These are phyloP conservation scores for Alloscopus bannaensis DNA, from an alignment of 2,888 invertebrate species.

Conservation along the genomic window DNA sequence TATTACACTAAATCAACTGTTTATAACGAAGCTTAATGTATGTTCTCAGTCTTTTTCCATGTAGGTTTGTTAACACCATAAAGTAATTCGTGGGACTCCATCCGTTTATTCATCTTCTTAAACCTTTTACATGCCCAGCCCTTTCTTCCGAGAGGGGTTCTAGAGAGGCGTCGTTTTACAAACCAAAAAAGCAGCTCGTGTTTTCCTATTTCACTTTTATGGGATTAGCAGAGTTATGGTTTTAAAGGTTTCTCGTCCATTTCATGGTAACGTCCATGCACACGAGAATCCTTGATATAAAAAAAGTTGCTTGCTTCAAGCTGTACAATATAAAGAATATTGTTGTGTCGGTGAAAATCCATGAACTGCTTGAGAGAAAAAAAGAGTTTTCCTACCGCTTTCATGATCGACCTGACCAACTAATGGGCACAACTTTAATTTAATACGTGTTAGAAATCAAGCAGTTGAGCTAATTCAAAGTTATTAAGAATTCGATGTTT, in stretches of 20 bases:
- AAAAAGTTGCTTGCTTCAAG: too few species aligned
- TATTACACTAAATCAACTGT: constrained; percentile 68
- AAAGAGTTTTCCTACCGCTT: constrained; percentile 38
- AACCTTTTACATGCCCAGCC: constrained; percentile 50
- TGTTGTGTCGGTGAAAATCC: background rate
- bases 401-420: constrained; percentile 51
- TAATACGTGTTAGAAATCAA: constrained; percentile 70
- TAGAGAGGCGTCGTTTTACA: background rate
- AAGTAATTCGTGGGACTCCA: constrained; percentile 65
- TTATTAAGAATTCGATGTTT: constrained; percentile 20
- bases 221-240: constrained; percentile 44
- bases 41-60: constrained; percentile 62
- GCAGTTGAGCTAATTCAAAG: constrained; percentile 58
- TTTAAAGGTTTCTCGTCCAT: constrained; percentile 16
- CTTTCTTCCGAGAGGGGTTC: constrained; percentile 30
- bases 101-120: constrained; percentile 26
- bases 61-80: constrained; percentile 68
- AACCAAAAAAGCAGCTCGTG: constrained; percentile 1
- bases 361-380: background rate
- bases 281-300: too few species aligned
- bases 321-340: background rate
- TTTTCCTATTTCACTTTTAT: constrained; percentile 54
- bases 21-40: constrained; percentile 63
- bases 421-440: constrained; percentile 61
- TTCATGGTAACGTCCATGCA: too few species aligned